Conservation (phyloP, 2,797 vertebrate species). For the Aotus griseimembra region DNA sequence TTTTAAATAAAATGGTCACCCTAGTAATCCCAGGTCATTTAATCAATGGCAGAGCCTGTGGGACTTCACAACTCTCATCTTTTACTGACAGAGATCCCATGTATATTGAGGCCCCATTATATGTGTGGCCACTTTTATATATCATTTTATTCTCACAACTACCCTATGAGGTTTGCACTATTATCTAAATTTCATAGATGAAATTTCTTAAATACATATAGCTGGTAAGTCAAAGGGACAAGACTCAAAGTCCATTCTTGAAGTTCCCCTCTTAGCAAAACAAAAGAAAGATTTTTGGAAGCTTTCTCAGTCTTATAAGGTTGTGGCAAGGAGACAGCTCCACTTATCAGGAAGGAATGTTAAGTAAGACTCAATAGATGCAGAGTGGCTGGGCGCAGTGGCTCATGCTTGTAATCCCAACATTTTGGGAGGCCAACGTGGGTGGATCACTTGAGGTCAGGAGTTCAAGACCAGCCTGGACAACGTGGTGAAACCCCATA, state of each 20-base stretch:
- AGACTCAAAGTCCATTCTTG: background rate
- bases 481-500: background rate
- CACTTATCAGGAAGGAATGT: background rate
- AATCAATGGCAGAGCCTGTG: background rate
- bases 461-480: background rate
- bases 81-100: background rate
- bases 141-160: background rate
- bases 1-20: background rate
- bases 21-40: background rate
- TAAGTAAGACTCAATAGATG: background rate
- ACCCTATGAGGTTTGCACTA: background rate
- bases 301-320: background rate
- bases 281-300: background rate
- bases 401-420: background rate
- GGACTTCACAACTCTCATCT: background rate
- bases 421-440: background rate
- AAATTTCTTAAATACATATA: background rate
- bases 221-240: background rate
- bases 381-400: rapidly evolving
- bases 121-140: background rate
- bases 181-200: background rate
- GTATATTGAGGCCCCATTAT: background rate
- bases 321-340: background rate
- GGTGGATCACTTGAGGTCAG: background rate
- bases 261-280: background rate